phyloP scores from a whole-genome alignment of 1,140 invertebrate genomes.

The Atta colombica region DNA sequence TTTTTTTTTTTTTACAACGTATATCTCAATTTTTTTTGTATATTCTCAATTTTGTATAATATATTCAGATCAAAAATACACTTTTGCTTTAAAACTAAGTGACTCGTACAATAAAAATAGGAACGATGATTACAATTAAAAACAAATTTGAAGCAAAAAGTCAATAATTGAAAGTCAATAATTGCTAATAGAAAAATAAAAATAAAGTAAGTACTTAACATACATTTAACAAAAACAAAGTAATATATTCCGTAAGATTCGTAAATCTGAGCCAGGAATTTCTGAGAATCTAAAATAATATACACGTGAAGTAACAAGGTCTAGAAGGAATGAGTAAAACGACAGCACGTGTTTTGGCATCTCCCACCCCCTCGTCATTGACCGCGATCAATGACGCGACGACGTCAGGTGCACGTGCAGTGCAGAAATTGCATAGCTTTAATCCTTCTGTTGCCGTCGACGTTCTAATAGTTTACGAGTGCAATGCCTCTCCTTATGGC shows the following conservation, averaged over 20 bases:
- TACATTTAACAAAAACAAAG: background rate
- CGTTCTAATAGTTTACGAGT: conserved; percentile 48
- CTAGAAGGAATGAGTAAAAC: conserved; percentile 17
- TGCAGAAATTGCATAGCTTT: conserved; percentile 47
- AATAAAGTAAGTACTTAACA: background rate
- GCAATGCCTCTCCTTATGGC: conserved; percentile 26
- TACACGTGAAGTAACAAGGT: conserved; percentile 10
- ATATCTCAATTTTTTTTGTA: background rate
- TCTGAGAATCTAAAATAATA: background rate
- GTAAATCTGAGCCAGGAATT: background rate
- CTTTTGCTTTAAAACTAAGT: background rate
- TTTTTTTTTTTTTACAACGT: background rate
- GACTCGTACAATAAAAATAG: background rate
- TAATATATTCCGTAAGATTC: background rate
- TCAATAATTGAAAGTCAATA: background rate
- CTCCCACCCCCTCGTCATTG: conserved; percentile 39
- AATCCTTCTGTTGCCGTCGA: conserved; percentile 38
- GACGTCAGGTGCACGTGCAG: conserved; percentile 50
- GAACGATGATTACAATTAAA: background rate
- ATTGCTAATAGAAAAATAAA: background rate
- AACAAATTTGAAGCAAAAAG: background rate
- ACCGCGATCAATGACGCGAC: conserved; percentile 52
- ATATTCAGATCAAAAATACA: background rate
- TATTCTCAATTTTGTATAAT: background rate
- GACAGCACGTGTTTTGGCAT: conserved; percentile 20